Evolutionary conservation across 2,797 vertebrate species (phyloP).

Genomic region (Aulostomus chinensis): DNA sequence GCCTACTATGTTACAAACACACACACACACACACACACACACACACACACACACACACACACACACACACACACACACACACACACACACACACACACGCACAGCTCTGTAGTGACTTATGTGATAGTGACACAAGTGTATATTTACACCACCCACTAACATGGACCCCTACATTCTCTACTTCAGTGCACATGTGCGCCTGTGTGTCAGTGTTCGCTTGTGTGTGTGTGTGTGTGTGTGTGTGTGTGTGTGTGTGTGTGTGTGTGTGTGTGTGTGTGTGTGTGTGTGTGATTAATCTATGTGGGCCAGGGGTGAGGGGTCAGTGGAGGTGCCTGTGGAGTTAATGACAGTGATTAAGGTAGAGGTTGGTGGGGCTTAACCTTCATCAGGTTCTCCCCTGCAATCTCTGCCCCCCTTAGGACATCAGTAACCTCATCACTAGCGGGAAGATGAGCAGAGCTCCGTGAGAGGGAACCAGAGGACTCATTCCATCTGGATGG

Average conservation of each 20-base stretch:
- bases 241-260: background rate
- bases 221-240: slow-evolving; percentile 27
- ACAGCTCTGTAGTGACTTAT: background rate
- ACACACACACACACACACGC: background rate
- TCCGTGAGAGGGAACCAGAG: slow-evolving; percentile 5
- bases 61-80: no score
- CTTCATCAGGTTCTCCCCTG: slow-evolving; percentile 45
- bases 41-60: no score
- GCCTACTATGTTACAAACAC: no score
- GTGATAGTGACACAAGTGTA: background rate
- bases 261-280: background rate
- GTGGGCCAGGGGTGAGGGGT: slow-evolving; percentile 49
- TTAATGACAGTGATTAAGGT: slow-evolving; percentile 66
- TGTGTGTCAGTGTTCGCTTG: background rate
- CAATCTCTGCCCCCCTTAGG: slow-evolving; percentile 32
- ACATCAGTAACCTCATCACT: slow-evolving; percentile 46
- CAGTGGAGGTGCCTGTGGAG: slow-evolving; percentile 50
- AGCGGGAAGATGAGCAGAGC: slow-evolving; percentile 17
- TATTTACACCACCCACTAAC: background rate
- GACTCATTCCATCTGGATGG: slow-evolving; percentile 4
- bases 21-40: no score
- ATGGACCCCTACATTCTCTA: background rate
- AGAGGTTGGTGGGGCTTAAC: slow-evolving; percentile 48
- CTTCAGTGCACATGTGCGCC: background rate
- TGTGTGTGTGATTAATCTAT: slow-evolving; percentile 52